Evolutionary conservation across 2,888 invertebrate species (phyloP).

Genomic region (Dione vanillae): DNA sequence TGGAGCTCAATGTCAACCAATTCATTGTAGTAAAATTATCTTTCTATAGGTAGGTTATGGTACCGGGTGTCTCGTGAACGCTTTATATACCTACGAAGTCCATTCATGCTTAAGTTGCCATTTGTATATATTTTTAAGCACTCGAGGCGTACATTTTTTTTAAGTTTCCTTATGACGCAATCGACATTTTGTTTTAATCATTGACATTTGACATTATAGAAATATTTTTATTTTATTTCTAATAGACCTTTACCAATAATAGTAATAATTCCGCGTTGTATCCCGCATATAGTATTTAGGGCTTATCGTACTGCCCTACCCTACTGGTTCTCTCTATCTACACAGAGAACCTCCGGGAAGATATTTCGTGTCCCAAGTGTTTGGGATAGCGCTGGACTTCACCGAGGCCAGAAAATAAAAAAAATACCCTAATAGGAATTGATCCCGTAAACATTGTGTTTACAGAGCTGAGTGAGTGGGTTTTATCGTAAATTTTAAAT

Average conservation of each 20-base stretch:
- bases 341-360: too few species aligned
- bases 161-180: conserved; percentile 34
- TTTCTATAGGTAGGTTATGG: conserved; percentile 53
- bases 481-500: too few species aligned
- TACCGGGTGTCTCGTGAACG: conserved; percentile 27
- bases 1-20: conserved; percentile 75
- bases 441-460: too few species aligned
- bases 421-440: too few species aligned
- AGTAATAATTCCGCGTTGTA: too few species aligned
- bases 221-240: conserved; percentile 2
- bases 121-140: neutral
- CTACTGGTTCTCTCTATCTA: too few species aligned
- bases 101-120: conserved; percentile 31
- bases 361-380: too few species aligned
- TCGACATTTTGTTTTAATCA: conserved; percentile 29
- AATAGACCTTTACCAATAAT: neutral
- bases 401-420: too few species aligned
- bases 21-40: conserved; percentile 79
- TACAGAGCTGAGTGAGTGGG: too few species aligned
- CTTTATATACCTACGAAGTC: conserved; percentile 9
- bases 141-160: neutral
- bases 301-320: too few species aligned
- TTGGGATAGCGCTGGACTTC: too few species aligned
- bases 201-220: conserved; percentile 15
- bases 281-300: too few species aligned